These are phyloP conservation scores for Aphelocoma californica DNA, from an alignment of 2,797 vertebrate species.

Conservation along the genomic window DNA sequence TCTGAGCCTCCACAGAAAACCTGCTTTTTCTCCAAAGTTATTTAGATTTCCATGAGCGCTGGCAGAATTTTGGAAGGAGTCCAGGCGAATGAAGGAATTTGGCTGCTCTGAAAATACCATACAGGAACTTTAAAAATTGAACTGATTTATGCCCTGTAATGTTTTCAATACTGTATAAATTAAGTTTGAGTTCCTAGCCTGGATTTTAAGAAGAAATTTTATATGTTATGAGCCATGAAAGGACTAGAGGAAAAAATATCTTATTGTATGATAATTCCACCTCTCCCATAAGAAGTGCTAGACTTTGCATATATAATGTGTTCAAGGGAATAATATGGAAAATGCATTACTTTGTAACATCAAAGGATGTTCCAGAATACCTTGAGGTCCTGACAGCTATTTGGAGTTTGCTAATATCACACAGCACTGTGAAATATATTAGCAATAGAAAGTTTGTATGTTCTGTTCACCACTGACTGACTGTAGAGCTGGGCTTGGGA, in stretches of 20 bases:
- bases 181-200: slow-evolving; percentile 73
- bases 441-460: neutral
- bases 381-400: slow-evolving; percentile 54
- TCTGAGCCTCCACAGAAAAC: slow-evolving; percentile 77
- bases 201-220: slow-evolving; percentile 70
- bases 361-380: slow-evolving; percentile 67
- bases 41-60: slow-evolving; percentile 79
- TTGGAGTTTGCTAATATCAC: slow-evolving; percentile 41
- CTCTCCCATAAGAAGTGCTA: slow-evolving; percentile 49
- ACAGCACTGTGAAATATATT: slow-evolving; percentile 51
- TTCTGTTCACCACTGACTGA: neutral
- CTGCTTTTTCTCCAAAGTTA: slow-evolving; percentile 82
- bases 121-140: slow-evolving; percentile 74
- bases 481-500: neutral
- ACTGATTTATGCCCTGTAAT: slow-evolving; percentile 80
- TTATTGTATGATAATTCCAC: slow-evolving; percentile 60
- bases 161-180: slow-evolving; percentile 80
- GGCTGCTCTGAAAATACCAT: slow-evolving; percentile 75
- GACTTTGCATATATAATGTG: slow-evolving; percentile 68
- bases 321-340: slow-evolving; percentile 61
- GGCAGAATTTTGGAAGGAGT: slow-evolving; percentile 76
- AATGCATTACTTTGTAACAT: slow-evolving; percentile 53
- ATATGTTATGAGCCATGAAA: slow-evolving; percentile 70
- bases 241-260: slow-evolving; percentile 58
- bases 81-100: slow-evolving; percentile 74